Evolutionary conservation across 2,113 vertebrate genomes (phyloP).

Genomic region (Oryzias celebensis): DNA sequence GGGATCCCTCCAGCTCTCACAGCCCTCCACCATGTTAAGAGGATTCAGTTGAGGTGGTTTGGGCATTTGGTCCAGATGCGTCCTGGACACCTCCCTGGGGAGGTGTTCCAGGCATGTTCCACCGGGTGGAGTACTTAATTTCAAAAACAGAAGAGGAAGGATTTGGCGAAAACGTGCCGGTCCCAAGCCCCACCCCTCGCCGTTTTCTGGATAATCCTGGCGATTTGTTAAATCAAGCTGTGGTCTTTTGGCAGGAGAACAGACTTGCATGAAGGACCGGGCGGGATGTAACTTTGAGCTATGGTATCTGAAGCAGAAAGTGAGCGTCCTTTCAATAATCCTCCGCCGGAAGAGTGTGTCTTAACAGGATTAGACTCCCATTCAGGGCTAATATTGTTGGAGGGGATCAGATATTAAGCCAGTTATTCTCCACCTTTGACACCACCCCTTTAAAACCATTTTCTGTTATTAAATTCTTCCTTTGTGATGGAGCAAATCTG

Average conservation of each 20-base stretch:
- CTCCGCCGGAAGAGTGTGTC: slow-evolving; percentile 30
- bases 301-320: slow-evolving; percentile 38
- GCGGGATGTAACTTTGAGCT: slow-evolving; percentile 55
- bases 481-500: slow-evolving; percentile 11
- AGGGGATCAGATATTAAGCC: slow-evolving; percentile 2
- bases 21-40: no score
- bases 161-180: no score
- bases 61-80: no score
- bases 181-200: background rate
- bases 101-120: no score
- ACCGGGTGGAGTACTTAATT: no score
- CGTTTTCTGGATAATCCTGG: slow-evolving; percentile 51
- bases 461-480: slow-evolving; percentile 5
- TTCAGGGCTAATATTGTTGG: slow-evolving; percentile 3
- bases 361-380: slow-evolving; percentile 24
- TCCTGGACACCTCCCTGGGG: no score
- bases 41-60: no score
- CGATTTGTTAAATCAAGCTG: slow-evolving; percentile 55
- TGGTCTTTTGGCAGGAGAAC: slow-evolving; percentile 43
- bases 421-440: slow-evolving; percentile 18
- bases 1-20: no score
- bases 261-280: slow-evolving; percentile 35
- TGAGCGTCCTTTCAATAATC: slow-evolving; percentile 9
- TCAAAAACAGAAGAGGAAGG: no score
- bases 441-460: background rate